These are phyloP conservation scores for Paramuricea clavata DNA, from an alignment of 92 coral and sea anemone genomes.

Conservation along the genomic window DNA sequence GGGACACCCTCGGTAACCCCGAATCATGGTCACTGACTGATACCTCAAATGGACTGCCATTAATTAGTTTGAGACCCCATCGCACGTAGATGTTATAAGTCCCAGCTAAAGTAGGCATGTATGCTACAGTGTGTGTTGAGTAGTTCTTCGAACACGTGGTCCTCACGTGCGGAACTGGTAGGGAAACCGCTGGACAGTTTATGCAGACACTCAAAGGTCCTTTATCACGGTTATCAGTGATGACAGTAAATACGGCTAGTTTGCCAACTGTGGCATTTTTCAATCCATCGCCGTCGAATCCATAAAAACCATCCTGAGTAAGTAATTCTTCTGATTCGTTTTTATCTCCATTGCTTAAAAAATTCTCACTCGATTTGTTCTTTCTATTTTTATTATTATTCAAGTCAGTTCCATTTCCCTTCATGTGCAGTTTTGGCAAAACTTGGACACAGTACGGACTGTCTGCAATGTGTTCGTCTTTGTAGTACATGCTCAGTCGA, in stretches of 20 bases:
- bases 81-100: slow-evolving; percentile 90
- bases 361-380: neutral
- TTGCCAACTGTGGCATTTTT: slow-evolving; percentile 91
- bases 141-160: slow-evolving; percentile 76
- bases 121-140: slow-evolving; percentile 85
- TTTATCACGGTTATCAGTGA: slow-evolving; percentile 89
- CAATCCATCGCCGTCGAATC: slow-evolving; percentile 92
- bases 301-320: slow-evolving; percentile 11
- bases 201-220: slow-evolving; percentile 99
- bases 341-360: neutral
- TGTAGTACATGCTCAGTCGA: slow-evolving; percentile 84
- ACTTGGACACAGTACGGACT: slow-evolving; percentile 95
- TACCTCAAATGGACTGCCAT: slow-evolving; percentile 90
- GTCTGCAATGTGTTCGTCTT: slow-evolving; percentile 92
- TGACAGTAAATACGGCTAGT: slow-evolving; percentile 84
- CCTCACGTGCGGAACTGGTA: slow-evolving; percentile 97
- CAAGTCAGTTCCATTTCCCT: neutral
- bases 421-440: slow-evolving; percentile 50
- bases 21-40: slow-evolving; percentile 72
- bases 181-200: slow-evolving; percentile 99
- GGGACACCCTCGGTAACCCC: neutral
- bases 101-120: slow-evolving; percentile 98
- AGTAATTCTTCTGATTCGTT: neutral
- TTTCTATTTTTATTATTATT: neutral
- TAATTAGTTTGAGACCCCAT: slow-evolving; percentile 89